Evolutionary conservation across 2,797 vertebrate genomes (phyloP), one percentile per base, ranked within the genome.

Genomic region (Microctenopoma lineatum): DNA sequence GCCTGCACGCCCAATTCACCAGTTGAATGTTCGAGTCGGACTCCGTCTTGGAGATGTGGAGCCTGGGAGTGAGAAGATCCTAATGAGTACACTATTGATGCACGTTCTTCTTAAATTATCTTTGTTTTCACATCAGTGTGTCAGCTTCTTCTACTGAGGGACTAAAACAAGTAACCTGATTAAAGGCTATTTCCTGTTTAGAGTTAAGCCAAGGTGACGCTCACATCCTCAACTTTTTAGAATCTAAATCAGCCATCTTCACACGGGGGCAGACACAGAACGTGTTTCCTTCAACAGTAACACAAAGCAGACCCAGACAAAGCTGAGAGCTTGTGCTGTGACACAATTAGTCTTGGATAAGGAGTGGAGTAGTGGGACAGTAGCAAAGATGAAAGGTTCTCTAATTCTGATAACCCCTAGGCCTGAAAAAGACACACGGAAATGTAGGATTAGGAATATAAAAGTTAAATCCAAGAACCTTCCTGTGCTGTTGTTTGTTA

Each of bases 321-420:
- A 74, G 59, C 75, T 66, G 58, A 27, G 29, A 51, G 47, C 9
- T 66, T 57, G 59, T 75, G 71, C 73, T 66, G 38, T 75, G 67
- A 70, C 75, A 58, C 77, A 80, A 86, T 90, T 88, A 82, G 84
- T 83, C 38, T 46, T 6, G 68, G 83, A 81, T 89, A 80, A 85
- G 59, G 51, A 66, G 61, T 50, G 73, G 27, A 27, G 56, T 29
- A 9, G 32, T 34, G 32, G 71, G 46, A 58, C 18, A 39, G 77
- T 50, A 42, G 74, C 63, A 56, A 27, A 71, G 73, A 76, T 73
- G 68, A 74, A 79, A 59, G 62, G 54, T 67, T 42, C 83, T 81
- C 66, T 10, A 76, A 48, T 56, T 34, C 65, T 62, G 84, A 87
- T 87, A 91, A 85, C 73, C 65, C 54, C 0, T 0, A 34, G 42